phyloP scores from a whole-genome alignment of 2,113 vertebrate species.

The Dipodomys merriami region DNA sequence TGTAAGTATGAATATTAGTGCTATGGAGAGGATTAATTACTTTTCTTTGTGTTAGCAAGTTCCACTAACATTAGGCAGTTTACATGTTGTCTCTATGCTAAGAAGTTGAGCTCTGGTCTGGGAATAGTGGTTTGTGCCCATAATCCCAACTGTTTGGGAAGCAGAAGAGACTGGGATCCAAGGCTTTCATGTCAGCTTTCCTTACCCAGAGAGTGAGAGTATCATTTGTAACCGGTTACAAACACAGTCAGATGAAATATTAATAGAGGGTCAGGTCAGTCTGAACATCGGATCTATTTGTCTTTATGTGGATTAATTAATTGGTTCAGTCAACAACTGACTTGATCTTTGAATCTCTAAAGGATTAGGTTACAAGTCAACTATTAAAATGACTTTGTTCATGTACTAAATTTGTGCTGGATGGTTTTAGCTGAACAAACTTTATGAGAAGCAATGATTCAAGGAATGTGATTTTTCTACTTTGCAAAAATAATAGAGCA shows the following conservation, averaged over 20 bases:
- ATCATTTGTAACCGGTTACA: background rate
- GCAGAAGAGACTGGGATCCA: too few relatives aligned
- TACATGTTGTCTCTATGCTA: background rate
- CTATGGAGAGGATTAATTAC: background rate
- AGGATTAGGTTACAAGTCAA: slow-evolving; percentile 31
- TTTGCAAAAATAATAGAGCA: slow-evolving; percentile 58
- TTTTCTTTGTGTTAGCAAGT: background rate
- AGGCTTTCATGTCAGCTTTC: background rate
- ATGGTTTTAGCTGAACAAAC: slow-evolving; percentile 40
- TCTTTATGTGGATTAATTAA: background rate
- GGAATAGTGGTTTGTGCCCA: too few relatives aligned
- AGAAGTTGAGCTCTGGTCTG: background rate
- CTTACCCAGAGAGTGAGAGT: background rate
- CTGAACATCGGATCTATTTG: background rate
- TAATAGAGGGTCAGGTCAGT: background rate
- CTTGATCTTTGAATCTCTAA: slow-evolving; percentile 8
- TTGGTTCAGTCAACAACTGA: background rate
- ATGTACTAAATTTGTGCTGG: slow-evolving; percentile 24
- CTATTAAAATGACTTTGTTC: background rate
- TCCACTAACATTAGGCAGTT: background rate
- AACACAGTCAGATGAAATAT: background rate
- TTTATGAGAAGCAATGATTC: slow-evolving; percentile 41
- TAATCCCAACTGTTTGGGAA: too few relatives aligned
- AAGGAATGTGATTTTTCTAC: slow-evolving; percentile 56
- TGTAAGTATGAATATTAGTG: background rate